These are phyloP conservation scores for Toxotes jaculatrix DNA, from an alignment of 2,113 vertebrate genomes.

Conservation along the genomic window DNA sequence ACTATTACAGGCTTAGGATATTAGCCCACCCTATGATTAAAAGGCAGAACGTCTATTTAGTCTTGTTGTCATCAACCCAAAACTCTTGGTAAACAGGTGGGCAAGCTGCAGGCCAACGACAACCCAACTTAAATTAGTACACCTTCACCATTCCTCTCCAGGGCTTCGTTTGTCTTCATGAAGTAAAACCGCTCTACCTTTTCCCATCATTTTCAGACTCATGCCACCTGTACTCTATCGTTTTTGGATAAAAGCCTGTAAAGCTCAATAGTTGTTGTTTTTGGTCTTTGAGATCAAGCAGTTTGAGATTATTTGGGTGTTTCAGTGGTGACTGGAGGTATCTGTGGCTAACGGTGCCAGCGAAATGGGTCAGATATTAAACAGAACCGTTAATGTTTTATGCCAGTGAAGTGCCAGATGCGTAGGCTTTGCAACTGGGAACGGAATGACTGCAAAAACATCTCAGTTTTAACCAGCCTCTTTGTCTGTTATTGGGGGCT, in stretches of 20 bases:
- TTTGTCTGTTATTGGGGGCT: background rate
- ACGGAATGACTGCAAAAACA: background rate
- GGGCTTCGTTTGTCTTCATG: background rate
- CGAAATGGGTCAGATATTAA: constrained; percentile 23
- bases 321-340: background rate
- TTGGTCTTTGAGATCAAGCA: background rate
- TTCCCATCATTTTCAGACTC: background rate
- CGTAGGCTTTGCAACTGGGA: background rate
- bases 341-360: background rate
- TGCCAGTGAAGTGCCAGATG: background rate
- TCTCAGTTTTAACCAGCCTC: background rate
- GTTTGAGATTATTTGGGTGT: background rate
- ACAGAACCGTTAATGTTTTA: constrained; percentile 13
- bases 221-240: background rate
- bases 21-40: constrained; percentile 61
- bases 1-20: constrained; percentile 63
- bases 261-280: background rate
- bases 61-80: constrained; percentile 6
- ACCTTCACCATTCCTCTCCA: background rate
- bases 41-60: constrained; percentile 48
- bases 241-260: background rate
- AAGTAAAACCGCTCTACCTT: background rate
- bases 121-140: background rate
- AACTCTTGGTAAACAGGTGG: constrained; percentile 46
- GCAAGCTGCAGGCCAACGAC: constrained; percentile 20